phyloP scores from a whole-genome alignment of 2,113 vertebrate species.

The Apus apus region DNA sequence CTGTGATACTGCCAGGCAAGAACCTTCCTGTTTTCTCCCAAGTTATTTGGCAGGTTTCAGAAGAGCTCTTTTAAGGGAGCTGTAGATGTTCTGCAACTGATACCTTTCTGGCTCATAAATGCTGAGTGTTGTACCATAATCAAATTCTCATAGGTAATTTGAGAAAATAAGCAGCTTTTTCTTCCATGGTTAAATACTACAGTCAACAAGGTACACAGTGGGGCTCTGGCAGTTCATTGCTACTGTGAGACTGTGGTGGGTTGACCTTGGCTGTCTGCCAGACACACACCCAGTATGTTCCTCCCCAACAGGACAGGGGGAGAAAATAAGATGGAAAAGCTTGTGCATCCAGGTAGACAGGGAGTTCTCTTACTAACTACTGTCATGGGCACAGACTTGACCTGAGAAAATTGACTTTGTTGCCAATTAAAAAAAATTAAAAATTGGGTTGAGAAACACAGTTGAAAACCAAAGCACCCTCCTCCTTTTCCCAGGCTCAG shows the following conservation, averaged over 20 bases:
- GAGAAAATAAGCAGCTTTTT: neutral
- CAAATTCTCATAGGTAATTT: constrained; percentile 1
- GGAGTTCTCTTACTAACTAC: neutral
- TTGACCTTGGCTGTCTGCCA: neutral
- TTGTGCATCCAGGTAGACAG: neutral
- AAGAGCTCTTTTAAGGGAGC: neutral
- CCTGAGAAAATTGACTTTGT: neutral
- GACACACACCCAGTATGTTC: neutral
- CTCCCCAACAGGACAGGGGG: neutral
- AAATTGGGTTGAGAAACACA: neutral
- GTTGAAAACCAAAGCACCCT: neutral
- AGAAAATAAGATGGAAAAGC: neutral
- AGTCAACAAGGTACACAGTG: neutral
- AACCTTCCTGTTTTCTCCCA: neutral
- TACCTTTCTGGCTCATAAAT: neutral
- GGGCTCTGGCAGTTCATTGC: neutral
- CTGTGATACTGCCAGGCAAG: neutral
- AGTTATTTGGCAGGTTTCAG: neutral
- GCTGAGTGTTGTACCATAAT: neutral
- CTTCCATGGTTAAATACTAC: neutral
- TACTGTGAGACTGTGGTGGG: neutral
- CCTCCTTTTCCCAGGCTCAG: neutral
- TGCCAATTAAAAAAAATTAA: neutral
- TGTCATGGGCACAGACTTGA: neutral
- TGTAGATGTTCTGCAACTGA: neutral